Evolutionary conservation across 2,113 vertebrate species (phyloP).

Genomic region (Gallinago jamesoni): DNA sequence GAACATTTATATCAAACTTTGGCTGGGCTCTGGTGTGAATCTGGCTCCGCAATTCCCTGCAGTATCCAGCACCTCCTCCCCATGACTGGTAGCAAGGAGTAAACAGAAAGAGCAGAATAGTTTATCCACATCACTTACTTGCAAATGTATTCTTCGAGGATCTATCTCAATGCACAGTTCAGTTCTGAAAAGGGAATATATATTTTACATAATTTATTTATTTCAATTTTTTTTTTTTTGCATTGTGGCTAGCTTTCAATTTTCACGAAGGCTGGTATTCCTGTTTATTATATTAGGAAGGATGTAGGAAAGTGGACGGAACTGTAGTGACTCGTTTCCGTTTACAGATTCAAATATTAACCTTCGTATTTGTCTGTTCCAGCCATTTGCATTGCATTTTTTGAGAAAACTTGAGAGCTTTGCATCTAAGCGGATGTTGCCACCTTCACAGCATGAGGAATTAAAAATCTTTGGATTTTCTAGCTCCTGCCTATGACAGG

Average conservation of each 20-base stretch:
- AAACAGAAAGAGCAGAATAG: not conserved
- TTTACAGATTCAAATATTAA: not conserved
- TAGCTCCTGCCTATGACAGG: not conserved
- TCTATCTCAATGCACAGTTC: not conserved
- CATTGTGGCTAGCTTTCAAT: not conserved
- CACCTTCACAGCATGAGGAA: not conserved
- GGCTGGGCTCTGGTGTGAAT: not conserved
- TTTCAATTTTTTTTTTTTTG: not conserved
- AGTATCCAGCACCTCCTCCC: not conserved
- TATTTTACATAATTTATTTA: not conserved
- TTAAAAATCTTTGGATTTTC: not conserved
- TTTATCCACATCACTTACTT: not conserved
- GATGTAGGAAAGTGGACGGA: not conserved
- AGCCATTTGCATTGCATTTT: not conserved
- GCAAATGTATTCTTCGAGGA: not conserved
- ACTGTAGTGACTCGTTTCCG: not conserved
- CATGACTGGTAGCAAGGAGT: not conserved
- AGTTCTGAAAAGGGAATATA: not conserved
- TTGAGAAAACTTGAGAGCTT: not conserved
- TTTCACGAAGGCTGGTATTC: not conserved
- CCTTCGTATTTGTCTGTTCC: not conserved
- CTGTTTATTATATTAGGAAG: not conserved
- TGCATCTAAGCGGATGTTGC: not conserved
- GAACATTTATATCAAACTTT: not conserved
- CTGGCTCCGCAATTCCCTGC: not conserved